Evolutionary conservation across 1,140 invertebrate species (phyloP), one percentile per base, ranked within the genome.

Genomic region (Calephelis nemesis): DNA sequence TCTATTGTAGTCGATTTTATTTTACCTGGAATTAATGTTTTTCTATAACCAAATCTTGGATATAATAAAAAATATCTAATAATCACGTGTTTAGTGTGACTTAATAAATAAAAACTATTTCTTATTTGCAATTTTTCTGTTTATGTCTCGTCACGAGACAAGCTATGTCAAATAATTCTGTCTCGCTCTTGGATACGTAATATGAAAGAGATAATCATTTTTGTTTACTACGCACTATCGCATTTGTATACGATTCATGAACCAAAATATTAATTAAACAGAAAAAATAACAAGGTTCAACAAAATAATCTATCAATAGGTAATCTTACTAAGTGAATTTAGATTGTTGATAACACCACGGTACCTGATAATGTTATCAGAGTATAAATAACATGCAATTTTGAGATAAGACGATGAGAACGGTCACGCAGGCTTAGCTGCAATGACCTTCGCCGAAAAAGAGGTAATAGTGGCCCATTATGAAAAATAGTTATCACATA

Each of bases 311-410:
- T 58, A 58, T 58, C 30, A 58, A 58, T 39, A 30, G 54, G 54
- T 60, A n/a, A 60, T 60, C 54, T 60, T 60, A 6, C 54, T 63
- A 63, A 47, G 19, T 15, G 62, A 47, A 65, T 74, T 63, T 75
- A 76, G 70, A 75, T 72, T 66, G 45, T 70, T 67, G 74, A 75
- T 76, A 76, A 76, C 67, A 77, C 62, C 63, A 68, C 73, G 69
- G 74, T 78, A 76, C 67, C 77, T 64, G 76, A 82, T 76, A 76
- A 73, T 48, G 52, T 72, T 74, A 78, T 78, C 78, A 71, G 30
- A 48, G 52, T 58, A 68, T 67, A 71, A 63, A 76, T 67, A 75
- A 73, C 74, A 82, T 82, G 76, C 79, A 79, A 76, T 82, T 76
- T 79, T 48, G 47, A 60, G 79, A 82, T 82, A 82, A 79, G 73